Evolutionary conservation across 2,888 invertebrate species (phyloP).

Genomic region (Drosophila limbata): DNA sequence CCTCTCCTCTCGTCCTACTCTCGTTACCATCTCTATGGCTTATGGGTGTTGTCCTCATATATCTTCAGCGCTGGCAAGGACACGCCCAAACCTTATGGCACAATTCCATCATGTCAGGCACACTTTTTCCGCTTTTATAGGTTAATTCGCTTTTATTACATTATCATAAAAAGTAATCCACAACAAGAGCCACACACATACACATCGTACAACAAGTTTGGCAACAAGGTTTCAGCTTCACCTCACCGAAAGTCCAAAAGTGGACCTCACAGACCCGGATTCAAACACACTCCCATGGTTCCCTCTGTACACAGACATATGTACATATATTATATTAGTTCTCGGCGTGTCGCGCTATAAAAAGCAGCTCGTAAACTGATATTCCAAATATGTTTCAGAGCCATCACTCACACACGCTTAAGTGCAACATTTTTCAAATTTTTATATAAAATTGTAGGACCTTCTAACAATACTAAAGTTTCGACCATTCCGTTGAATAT

Average conservation of each 20-base stretch:
- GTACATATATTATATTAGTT: constrained; percentile 23
- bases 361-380: constrained; percentile 64
- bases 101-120: constrained; percentile 77
- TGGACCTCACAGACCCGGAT: constrained; percentile 20
- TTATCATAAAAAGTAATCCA: constrained; percentile 78
- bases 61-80: constrained; percentile 58
- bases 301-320: not conserved
- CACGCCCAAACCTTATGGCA: constrained; percentile 81
- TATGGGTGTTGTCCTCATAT: constrained; percentile 46
- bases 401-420: constrained; percentile 4
- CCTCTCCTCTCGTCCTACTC: not conserved
- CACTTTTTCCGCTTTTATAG: constrained; percentile 82
- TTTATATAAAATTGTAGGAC: constrained; percentile 14
- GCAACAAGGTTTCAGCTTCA: constrained; percentile 43
- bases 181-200: constrained; percentile 18
- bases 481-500: not conserved
- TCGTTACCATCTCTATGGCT: constrained; percentile 1
- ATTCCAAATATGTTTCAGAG: constrained; percentile 41
- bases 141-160: constrained; percentile 84
- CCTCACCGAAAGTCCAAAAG: constrained; percentile 28
- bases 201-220: constrained; percentile 45
- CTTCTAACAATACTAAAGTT: not conserved
- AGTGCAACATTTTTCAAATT: constrained; percentile 34
- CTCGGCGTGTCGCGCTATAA: constrained; percentile 57
- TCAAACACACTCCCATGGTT: constrained; percentile 5